phyloP scores from a whole-genome alignment of 2,113 vertebrate species.

The Jaculus jaculus region DNA sequence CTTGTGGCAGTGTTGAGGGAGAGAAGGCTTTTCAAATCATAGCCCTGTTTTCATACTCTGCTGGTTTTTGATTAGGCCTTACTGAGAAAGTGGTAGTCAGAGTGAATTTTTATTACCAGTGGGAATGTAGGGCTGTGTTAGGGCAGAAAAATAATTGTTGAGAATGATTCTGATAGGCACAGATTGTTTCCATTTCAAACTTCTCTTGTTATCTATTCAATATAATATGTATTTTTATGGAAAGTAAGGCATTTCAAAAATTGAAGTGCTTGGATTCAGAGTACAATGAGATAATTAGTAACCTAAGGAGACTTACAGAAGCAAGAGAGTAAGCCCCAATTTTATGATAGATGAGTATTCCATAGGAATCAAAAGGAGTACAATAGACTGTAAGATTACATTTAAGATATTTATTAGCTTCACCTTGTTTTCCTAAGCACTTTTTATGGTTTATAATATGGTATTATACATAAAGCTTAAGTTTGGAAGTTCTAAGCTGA shows the following conservation, averaged over 20 bases:
- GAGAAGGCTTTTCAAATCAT: background rate
- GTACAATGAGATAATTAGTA: background rate
- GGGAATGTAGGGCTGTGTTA: background rate
- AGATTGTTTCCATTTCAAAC: background rate
- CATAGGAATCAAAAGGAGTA: background rate
- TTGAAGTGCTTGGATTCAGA: background rate
- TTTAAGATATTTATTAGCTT: background rate
- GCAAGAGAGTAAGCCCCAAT: background rate
- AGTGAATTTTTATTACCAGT: background rate
- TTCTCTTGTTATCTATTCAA: background rate
- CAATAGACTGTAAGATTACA: background rate
- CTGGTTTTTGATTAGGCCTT: background rate
- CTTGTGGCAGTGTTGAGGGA: background rate
- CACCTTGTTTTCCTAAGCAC: background rate
- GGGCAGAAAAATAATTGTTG: background rate
- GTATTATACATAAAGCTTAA: background rate
- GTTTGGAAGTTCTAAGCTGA: background rate
- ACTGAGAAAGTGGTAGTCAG: background rate
- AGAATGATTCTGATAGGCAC: background rate
- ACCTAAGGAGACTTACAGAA: background rate
- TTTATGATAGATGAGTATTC: background rate
- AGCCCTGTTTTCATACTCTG: background rate
- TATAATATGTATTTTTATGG: background rate
- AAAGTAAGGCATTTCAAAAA: constrained; percentile 33
- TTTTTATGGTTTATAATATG: background rate